Percentiles rank a stretch among this genome's conserved stretches.
phyloP scores from a whole-genome alignment of 2,888 invertebrate genomes.

The Geotrupes spiniger region DNA sequence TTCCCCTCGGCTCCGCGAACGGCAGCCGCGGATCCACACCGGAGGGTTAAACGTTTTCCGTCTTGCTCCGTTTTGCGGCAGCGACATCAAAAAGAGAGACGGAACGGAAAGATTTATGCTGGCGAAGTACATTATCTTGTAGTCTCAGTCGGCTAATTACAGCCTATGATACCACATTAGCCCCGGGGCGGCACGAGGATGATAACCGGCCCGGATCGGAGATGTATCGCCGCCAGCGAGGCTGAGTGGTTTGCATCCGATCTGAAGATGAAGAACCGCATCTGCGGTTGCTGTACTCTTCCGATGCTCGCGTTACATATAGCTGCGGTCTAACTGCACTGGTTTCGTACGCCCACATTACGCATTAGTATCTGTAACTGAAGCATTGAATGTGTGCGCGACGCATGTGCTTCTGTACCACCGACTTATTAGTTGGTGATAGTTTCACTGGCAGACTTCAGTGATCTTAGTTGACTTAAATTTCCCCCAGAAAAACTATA shows the following conservation, averaged over 20 bases:
- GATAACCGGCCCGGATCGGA: conserved; percentile 45
- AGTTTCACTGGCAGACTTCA: too few species aligned
- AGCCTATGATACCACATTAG: conserved; percentile 57
- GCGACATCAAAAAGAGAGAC: conserved; percentile 37
- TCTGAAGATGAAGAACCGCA: conserved; percentile 40
- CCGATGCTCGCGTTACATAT: conserved; percentile 24
- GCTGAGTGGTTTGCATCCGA: conserved; percentile 44
- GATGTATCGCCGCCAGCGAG: conserved; percentile 46
- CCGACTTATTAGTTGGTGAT: too few species aligned
- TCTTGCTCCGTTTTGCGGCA: conserved; percentile 17
- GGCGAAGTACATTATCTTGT: conserved; percentile 57
- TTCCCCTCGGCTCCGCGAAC: conserved; percentile 41
- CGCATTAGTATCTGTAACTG: neutral
- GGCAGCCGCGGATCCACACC: conserved; percentile 31
- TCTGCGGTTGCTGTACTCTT: conserved; percentile 28
- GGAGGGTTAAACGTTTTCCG: conserved; percentile 10
- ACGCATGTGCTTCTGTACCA: too few species aligned
- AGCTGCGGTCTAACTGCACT: conserved; percentile 6
- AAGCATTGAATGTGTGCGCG: neutral
- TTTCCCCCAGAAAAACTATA: too few species aligned
- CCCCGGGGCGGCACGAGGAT: conserved; percentile 47
- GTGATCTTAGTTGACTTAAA: too few species aligned
- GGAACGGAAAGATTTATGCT: conserved; percentile 52
- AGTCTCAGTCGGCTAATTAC: conserved; percentile 56
- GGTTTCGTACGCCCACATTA: neutral